Base-by-base conservation (phyloP, 2,797 vertebrate species). In the Glossophaga mutica region DNA sequence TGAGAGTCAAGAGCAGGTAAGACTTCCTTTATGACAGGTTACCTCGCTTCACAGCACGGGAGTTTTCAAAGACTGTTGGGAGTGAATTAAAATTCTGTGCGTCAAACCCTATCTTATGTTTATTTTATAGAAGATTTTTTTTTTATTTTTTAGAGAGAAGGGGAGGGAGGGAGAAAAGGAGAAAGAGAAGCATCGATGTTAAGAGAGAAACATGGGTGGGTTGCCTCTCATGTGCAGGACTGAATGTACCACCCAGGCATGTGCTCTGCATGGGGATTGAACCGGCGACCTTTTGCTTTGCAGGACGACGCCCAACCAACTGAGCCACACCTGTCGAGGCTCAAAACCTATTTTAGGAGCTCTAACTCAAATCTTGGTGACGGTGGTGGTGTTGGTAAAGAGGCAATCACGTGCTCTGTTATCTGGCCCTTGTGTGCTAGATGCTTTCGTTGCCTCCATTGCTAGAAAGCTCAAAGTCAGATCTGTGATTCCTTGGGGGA, bases 351-450 rank as follows among this genome's bases (percentile, higher is more conserved):
- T 7, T 32, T 48, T 19, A 7, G 12, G 52, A 37, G 37, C 14
- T 65, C 1, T 37, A 22, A 65, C 32, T 65, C 46, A 2, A 52
- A 18, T 73, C 39, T n/a, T 18, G 16, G 57, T 15, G 62, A 44
- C 15, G 84, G n/a, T 7, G 2, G 9, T 32, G 24, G 0, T 10
- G 6, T 26, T 57, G 68, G 21, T 16, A 12, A 57, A 34, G 1
- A 9, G 37, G 1, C 6, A 0, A 7, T 6, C 5, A n/a, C 9
- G 12, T 46, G 12, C 46, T 78, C 48, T 6, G 1, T n/a, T 18
- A 16, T 3, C 21, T 6, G 46, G 50, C 18, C 24, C 32, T 67
- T 2, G 0, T 5, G 37, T 5, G 1, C 16, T 19, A 18, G 29
- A 5, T 37, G 32, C 18, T 5, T 59, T 16, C 39, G 50, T 70